phyloP scores from a whole-genome alignment of 1,140 invertebrate species.

The Bilobella aurantiaca region DNA sequence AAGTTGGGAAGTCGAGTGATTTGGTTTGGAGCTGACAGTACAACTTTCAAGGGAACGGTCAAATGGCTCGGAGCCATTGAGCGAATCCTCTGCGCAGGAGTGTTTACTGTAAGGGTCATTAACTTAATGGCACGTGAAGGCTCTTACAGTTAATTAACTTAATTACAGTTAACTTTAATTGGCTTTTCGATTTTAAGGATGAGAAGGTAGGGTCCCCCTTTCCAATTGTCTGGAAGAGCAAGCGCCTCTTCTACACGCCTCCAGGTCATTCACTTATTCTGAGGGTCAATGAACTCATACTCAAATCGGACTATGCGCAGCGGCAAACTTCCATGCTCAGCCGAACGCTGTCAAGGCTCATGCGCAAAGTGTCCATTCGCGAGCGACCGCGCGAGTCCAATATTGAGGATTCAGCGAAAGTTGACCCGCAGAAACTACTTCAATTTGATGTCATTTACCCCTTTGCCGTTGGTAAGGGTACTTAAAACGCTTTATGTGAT shows the following conservation, averaged over 20 bases:
- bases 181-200: background rate
- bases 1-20: background rate
- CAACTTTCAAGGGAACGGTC: background rate
- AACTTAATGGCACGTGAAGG: background rate
- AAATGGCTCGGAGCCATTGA: background rate
- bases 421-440: too few relatives aligned
- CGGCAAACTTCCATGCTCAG: background rate
- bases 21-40: background rate
- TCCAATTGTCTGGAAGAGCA: background rate
- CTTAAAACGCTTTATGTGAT: too few relatives aligned
- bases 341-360: background rate
- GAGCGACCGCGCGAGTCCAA: background rate
- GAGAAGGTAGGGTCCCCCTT: background rate
- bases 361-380: background rate
- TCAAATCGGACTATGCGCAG: background rate
- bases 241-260: background rate
- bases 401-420: background rate
- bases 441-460: constrained; percentile 2
- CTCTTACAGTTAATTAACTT: background rate
- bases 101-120: background rate
- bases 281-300: constrained; percentile 1
- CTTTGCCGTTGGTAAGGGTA: background rate
- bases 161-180: background rate
- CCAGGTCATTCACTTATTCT: background rate
- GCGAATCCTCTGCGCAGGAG: background rate